These are phyloP conservation scores for Emys orbicularis DNA, from an alignment of 2,797 vertebrate genomes.

Conservation along the genomic window DNA sequence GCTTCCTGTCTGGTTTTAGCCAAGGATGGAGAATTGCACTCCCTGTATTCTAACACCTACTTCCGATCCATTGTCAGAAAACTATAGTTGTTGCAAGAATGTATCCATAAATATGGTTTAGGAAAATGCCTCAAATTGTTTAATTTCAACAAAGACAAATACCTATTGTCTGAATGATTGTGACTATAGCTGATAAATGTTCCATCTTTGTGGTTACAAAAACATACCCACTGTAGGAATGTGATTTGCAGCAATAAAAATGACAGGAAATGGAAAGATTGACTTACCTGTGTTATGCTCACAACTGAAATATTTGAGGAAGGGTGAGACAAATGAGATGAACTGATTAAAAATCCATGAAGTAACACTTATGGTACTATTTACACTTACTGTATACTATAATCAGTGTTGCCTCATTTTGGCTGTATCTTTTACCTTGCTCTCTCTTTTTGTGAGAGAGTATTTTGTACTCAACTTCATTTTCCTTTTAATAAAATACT, in stretches of 20 bases:
- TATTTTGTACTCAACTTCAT: constrained; percentile 74
- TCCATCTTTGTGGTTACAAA: not conserved
- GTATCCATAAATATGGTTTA: not conserved
- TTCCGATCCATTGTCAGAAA: not conserved
- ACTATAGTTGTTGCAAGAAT: not conserved
- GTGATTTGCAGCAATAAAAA: not conserved
- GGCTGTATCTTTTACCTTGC: constrained; percentile 75
- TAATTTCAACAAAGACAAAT: not conserved
- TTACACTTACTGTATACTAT: constrained; percentile 71
- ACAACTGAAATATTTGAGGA: not conserved
- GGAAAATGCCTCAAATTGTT: not conserved
- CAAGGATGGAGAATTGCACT: not conserved
- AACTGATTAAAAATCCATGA: not conserved
- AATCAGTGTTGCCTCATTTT: constrained; percentile 71
- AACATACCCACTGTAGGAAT: not conserved
- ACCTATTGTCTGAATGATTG: not conserved
- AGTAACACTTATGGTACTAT: constrained; percentile 31
- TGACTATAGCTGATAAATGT: not conserved
- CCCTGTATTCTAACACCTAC: not conserved
- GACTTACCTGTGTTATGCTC: not conserved
- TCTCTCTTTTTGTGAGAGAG: constrained; percentile 76
- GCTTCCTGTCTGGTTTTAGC: not conserved
- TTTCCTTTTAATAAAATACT: constrained; percentile 78
- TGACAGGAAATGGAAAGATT: not conserved
- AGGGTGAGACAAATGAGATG: constrained; percentile 5